A percentile compares a stretch with the other conserved stretches of the same genome.
Evolutionary conservation across 2,888 invertebrate genomes (phyloP).

Genomic region (Sipunculus nudus): DNA sequence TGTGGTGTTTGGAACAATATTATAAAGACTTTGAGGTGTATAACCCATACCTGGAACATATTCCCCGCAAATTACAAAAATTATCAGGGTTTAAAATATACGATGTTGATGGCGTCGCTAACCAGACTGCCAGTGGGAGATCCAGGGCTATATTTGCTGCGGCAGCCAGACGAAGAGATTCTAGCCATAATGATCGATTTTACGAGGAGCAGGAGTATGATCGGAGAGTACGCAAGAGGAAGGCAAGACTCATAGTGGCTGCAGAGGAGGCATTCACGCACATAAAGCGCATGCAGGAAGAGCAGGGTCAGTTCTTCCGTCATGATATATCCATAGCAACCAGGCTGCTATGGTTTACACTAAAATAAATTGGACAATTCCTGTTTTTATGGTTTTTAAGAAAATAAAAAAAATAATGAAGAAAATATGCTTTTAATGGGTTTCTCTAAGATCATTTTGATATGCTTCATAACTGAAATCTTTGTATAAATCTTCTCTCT

Average conservation of each 20-base stretch:
- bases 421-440: too few species aligned
- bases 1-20: slow-evolving; percentile 93
- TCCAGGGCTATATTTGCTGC: slow-evolving; percentile 70
- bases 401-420: too few species aligned
- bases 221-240: slow-evolving; percentile 87
- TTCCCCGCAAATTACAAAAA: slow-evolving; percentile 48
- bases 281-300: slow-evolving; percentile 81
- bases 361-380: too few species aligned
- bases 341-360: too few species aligned
- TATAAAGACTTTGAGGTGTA: slow-evolving; percentile 95
- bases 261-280: slow-evolving; percentile 99
- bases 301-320: slow-evolving; percentile 66
- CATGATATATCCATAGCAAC: neutral
- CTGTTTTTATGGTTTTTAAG: too few species aligned
- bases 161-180: slow-evolving; percentile 84
- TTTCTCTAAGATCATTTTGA: too few species aligned
- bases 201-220: slow-evolving; percentile 99
- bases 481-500: too few species aligned
- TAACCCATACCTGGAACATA: slow-evolving; percentile 79
- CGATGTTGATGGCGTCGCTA: slow-evolving; percentile 82
- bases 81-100: slow-evolving; percentile 81
- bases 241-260: slow-evolving; percentile 88
- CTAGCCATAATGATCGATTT: slow-evolving; percentile 93
- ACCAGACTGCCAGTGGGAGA: slow-evolving; percentile 16
- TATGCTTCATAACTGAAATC: too few species aligned